These are phyloP conservation scores for Aricia artaxerxes DNA, from an alignment of 2,888 invertebrate genomes.

Conservation along the genomic window DNA sequence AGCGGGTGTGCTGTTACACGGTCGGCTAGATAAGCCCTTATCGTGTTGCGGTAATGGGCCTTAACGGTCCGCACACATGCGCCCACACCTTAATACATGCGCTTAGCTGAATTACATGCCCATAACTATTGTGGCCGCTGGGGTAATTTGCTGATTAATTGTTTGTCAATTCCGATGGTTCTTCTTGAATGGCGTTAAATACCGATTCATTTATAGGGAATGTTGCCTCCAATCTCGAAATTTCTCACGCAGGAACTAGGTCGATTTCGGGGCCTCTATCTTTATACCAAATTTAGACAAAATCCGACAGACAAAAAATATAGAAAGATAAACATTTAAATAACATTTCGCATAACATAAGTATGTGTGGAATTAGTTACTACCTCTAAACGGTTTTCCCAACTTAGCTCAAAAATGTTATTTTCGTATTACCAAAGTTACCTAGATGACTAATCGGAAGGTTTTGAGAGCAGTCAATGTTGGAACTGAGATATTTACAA, in stretches of 20 bases:
- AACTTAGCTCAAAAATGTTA: background rate
- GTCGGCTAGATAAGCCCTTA: conserved; percentile 44
- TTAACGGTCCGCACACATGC: conserved; percentile 36
- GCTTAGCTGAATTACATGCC: conserved; percentile 15
- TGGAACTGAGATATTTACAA: background rate
- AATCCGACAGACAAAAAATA: no score
- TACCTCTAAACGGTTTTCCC: background rate
- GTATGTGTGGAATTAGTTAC: background rate
- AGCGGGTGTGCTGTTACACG: conserved; percentile 44
- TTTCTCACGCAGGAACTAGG: no score
- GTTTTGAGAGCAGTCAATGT: background rate
- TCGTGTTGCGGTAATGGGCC: conserved; percentile 38
- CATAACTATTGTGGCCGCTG: background rate
- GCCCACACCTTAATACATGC: conserved; percentile 23
- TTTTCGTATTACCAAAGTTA: background rate
- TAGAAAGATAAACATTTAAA: no score
- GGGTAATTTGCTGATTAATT: background rate
- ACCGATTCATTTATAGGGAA: no score
- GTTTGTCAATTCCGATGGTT: background rate
- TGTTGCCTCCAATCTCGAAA: no score
- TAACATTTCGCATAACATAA: no score
- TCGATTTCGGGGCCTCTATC: no score
- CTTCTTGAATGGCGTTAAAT: no score
- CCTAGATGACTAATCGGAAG: background rate
- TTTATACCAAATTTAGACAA: no score